These are phyloP conservation scores for Euura saliciscinereae DNA, from an alignment of 1,140 invertebrate genomes.

Conservation along the genomic window DNA sequence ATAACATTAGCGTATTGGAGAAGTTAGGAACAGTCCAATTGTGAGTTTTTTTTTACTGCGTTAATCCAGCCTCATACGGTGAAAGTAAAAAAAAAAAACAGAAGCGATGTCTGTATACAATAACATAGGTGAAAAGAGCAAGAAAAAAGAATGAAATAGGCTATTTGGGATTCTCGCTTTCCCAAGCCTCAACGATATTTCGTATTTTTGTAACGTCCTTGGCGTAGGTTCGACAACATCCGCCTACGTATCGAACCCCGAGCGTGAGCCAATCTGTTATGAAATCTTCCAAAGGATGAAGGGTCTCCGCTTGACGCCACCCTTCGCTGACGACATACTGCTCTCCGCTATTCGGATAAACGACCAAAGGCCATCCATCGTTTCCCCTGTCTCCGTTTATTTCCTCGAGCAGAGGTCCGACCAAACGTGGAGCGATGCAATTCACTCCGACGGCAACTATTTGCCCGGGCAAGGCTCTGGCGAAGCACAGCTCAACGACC, in stretches of 20 bases:
- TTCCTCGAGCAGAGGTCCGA: conserved; percentile 63
- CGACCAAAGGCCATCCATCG: conserved; percentile 62
- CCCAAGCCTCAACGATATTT: conserved; percentile 48
- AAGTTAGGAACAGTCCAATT: no score
- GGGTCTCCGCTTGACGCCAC: conserved; percentile 65
- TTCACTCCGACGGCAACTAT: conserved; percentile 85
- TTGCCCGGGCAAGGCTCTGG: conserved; percentile 64
- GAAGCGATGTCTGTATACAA: no score
- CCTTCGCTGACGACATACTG: conserved; percentile 60
- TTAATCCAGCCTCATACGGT: no score
- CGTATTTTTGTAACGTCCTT: conserved; percentile 66
- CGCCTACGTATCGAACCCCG: conserved; percentile 76
- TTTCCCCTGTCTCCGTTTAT: conserved; percentile 48
- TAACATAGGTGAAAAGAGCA: no score
- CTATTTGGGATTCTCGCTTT: not conserved
- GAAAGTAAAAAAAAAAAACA: no score
- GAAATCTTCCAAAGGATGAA: conserved; percentile 64
- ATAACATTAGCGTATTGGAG: no score
- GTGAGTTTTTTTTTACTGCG: no score
- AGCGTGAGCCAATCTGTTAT: conserved; percentile 72
- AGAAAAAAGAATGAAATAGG: no score
- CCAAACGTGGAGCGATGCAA: conserved; percentile 73
- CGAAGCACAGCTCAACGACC: conserved; percentile 68
- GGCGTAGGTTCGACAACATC: conserved; percentile 77
- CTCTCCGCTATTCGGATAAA: conserved; percentile 79